These are phyloP conservation scores for Telmatherina bonti DNA, from an alignment of 2,797 vertebrate genomes.

Conservation along the genomic window DNA sequence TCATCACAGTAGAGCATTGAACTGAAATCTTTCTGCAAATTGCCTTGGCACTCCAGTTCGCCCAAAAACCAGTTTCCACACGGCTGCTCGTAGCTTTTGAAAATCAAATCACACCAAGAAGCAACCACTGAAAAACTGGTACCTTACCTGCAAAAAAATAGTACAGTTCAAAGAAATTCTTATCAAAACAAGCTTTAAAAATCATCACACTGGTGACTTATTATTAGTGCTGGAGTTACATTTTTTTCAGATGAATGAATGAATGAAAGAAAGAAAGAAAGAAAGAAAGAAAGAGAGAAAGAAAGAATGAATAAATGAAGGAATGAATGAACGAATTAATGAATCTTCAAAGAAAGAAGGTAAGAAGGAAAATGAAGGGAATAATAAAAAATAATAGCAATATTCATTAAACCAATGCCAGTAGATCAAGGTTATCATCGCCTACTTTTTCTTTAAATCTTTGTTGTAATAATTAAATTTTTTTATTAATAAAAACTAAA, in stretches of 20 bases:
- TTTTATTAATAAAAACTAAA: too few relatives aligned
- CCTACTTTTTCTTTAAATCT: too few relatives aligned
- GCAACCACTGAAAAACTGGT: not conserved
- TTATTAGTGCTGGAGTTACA: too few relatives aligned
- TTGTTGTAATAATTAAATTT: too few relatives aligned
- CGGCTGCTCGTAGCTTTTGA: not conserved
- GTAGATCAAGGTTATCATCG: too few relatives aligned
- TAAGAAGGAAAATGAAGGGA: not conserved
- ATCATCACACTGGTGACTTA: not conserved
- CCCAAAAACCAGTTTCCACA: not conserved
- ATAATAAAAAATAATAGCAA: too few relatives aligned
- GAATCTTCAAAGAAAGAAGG: not conserved
- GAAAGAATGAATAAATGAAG: not conserved
- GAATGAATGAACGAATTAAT: not conserved
- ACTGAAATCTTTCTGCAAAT: not conserved
- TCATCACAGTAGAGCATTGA: slow-evolving; percentile 6
- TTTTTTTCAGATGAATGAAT: not conserved
- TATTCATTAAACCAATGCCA: too few relatives aligned
- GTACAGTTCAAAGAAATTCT: not conserved
- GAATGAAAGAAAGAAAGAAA: not conserved
- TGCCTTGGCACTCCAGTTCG: not conserved
- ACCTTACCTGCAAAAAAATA: not conserved
- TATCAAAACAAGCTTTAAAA: not conserved
- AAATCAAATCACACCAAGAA: slow-evolving; percentile 11
- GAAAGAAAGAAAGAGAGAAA: not conserved